These are phyloP conservation scores for pig (Sus scrofa) DNA, from an alignment of 2,113 vertebrate species.

Conservation along the genomic window DNA sequence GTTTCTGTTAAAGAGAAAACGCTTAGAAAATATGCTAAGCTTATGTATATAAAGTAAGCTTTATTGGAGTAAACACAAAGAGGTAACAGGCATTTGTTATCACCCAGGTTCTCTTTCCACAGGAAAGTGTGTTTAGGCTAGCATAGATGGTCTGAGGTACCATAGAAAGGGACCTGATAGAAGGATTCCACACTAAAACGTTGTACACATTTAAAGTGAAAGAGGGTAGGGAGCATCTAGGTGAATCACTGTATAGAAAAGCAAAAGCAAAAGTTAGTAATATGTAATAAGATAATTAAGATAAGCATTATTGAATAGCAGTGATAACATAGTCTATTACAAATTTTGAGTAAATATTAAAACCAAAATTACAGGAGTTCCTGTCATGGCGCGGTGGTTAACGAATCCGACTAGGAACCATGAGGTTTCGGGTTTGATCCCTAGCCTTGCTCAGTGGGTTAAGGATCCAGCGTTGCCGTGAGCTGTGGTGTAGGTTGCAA, in stretches of 20 bases:
- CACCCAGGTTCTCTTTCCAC: neutral
- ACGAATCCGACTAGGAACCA: no score
- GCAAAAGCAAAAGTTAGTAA: neutral
- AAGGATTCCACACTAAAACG: neutral
- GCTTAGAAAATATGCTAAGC: neutral
- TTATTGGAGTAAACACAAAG: neutral
- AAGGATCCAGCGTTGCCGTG: no score
- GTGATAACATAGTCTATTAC: neutral
- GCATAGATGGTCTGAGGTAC: neutral
- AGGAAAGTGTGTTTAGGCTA: neutral
- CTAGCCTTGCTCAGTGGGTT: no score
- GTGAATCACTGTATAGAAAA: neutral
- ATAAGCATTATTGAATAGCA: neutral
- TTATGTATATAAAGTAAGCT: neutral
- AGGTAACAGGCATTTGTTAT: neutral
- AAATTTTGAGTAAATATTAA: neutral
- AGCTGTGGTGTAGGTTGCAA: no score
- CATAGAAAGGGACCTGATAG: neutral
- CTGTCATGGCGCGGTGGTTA: no score
- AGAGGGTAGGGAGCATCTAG: neutral
- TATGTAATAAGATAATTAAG: neutral
- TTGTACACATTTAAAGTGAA: neutral
- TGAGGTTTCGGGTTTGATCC: no score
- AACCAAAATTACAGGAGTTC: no score
- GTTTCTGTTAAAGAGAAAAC: slow-evolving; percentile 14